Evolutionary conservation across 2,797 vertebrate genomes (phyloP), one percentile per base, ranked within the genome.

Genomic region (Characodon lateralis): DNA sequence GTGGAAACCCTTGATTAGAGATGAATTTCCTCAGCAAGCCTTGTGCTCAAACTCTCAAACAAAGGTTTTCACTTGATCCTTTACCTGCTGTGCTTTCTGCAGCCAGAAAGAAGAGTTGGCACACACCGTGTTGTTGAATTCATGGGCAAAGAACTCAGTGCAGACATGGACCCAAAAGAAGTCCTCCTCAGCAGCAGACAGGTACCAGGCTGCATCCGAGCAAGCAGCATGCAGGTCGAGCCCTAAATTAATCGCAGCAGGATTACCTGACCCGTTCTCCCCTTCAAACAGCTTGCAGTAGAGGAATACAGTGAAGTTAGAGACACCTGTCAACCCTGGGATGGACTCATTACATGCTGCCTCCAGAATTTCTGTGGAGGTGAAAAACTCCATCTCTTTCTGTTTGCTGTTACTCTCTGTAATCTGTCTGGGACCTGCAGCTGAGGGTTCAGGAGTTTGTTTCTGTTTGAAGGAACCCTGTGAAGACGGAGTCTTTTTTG

Each of bases 301-400:
- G 79, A 98, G 95, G 81, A 96, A 95, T 61, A 97, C 93, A 0
- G 97, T 97, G 92, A 98, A 98, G 95, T 96, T 97, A 80, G 97
- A 97, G 81, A 97, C 91, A 0, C 96, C 96, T 0, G 95, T 96
- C 65, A 97, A 85, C 31, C 93, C 95, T 0, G 95, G 95, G 76
- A 96, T 94, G 26, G 96, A 94, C 35, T 95, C 94, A 66, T 97
- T 96, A 72, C 97, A 98, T 2, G 95, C 96, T 20, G 97, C 95
- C 88, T 98, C 96, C 89, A 97, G 89, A 72, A 95, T 96, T 89
- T 96, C 92, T 46, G 87, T 77, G 0, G 84, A 96, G 81, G 83
- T 85, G 75, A 65, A 82, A 79, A 76, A 85, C 26, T 93, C 91
- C 59, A 80, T 73, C 39, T 91, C 91, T 79, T 31, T 91, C 53